Percentiles rank a stretch among this genome's conserved stretches.
Conservation (phyloP, 2,113 vertebrate genomes). For the Anhinga rufa region DNA sequence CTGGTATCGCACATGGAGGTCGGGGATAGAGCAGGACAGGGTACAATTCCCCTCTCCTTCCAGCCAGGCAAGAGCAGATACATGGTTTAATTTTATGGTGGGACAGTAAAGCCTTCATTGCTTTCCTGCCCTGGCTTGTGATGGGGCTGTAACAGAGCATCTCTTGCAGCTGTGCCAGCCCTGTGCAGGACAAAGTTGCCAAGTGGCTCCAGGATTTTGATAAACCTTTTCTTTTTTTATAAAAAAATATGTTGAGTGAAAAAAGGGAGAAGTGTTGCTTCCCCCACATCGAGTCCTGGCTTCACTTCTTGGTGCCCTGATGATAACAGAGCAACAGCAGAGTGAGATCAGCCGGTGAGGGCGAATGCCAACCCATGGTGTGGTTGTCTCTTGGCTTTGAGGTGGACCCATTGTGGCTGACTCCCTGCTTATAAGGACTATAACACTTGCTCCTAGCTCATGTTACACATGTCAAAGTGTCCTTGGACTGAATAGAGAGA, state of each 20-base stretch:
- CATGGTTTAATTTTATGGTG: fast-evolving
- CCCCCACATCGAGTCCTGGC: neutral
- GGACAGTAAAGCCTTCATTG: neutral
- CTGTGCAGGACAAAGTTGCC: neutral
- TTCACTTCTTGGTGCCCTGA: neutral
- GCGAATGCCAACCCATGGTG: neutral
- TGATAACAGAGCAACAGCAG: neutral
- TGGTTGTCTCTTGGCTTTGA: neutral
- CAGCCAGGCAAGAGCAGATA: neutral
- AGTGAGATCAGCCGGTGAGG: neutral
- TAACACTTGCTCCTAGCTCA: neutral
- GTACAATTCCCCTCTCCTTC: neutral
- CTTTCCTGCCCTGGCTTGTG: neutral
- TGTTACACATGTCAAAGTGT: neutral
- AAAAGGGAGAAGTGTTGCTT: neutral
- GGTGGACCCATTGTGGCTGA: neutral
- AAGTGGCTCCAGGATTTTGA: neutral
- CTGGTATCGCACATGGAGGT: neutral
- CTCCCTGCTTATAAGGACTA: neutral
- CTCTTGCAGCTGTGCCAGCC: neutral
- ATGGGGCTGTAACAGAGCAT: neutral
- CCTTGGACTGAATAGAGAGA: neutral
- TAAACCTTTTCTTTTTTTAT: neutral
- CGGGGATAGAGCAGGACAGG: neutral
- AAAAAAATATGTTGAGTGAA: neutral